Percentiles rank a stretch among this genome's conserved stretches.
phyloP scores from a whole-genome alignment of 2,113 vertebrate genomes.

The Spermophilus dauricus region DNA sequence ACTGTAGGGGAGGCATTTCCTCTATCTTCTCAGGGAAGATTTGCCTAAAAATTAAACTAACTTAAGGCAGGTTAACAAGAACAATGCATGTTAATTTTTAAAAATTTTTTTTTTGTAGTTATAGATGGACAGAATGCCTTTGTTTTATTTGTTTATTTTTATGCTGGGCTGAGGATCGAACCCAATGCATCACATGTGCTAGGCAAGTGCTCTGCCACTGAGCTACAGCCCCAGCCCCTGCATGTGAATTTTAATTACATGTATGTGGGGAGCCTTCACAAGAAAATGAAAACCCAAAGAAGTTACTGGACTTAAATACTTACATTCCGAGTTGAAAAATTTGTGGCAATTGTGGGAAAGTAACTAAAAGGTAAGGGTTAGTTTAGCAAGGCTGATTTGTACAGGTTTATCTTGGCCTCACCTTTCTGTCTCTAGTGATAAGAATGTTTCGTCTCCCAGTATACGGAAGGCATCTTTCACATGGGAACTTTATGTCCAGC shows the following conservation, averaged over 20 bases:
- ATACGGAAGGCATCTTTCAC: not conserved
- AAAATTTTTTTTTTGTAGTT: no score
- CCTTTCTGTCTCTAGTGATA: no score
- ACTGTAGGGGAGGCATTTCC: not conserved
- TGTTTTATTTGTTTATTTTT: no score
- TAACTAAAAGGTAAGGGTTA: not conserved
- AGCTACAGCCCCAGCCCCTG: no score
- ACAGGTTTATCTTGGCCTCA: not conserved
- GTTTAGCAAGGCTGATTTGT: no score
- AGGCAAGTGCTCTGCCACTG: no score
- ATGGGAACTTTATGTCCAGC: not conserved
- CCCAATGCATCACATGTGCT: no score
- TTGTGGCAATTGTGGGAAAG: not conserved
- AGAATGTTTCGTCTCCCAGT: not conserved
- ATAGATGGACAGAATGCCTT: no score
- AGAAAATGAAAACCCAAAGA: not conserved
- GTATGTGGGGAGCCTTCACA: not conserved
- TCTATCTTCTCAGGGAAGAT: not conserved
- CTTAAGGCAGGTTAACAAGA: not conserved
- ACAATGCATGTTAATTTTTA: not conserved
- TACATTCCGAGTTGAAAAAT: not conserved
- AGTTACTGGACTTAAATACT: not conserved
- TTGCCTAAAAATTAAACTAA: not conserved
- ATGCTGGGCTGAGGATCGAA: no score
- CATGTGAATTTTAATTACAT: not conserved